A percentile compares a stretch with the other conserved stretches of the same genome.
phyloP scores from a whole-genome alignment of 2,797 vertebrate species.

The Catamblyrhynchus diadema region DNA sequence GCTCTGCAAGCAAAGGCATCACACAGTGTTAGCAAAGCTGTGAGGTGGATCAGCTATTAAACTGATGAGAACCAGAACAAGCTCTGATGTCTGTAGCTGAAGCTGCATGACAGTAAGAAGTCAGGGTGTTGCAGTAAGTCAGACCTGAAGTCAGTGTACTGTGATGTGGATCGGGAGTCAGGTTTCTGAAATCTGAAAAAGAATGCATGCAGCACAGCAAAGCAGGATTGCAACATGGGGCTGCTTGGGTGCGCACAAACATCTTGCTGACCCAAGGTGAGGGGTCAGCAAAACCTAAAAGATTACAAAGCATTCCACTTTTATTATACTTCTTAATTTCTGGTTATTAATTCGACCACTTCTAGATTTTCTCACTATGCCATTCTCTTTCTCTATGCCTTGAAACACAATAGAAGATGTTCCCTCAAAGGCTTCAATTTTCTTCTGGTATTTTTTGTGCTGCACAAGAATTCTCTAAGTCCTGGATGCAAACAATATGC shows the following conservation, averaged over 20 bases:
- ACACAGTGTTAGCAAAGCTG: neutral
- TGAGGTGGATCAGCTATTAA: neutral
- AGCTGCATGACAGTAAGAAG: neutral
- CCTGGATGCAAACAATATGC: neutral
- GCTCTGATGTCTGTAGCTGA: neutral
- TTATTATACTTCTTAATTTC: neutral
- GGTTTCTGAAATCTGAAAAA: neutral
- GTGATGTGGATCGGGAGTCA: neutral
- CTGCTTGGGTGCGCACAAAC: neutral
- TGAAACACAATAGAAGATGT: neutral
- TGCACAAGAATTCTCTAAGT: neutral
- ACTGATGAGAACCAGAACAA: neutral
- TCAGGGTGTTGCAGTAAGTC: rapidly evolving
- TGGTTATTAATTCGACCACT: neutral
- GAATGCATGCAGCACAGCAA: neutral
- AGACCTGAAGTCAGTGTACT: neutral
- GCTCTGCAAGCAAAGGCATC: neutral
- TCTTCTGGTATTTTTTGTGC: neutral
- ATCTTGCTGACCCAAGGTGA: neutral
- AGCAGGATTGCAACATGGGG: neutral
- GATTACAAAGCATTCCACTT: neutral
- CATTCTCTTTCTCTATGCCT: neutral
- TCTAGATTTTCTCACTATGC: neutral
- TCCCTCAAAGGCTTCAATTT: neutral
- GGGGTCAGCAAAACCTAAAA: neutral